phyloP scores from a whole-genome alignment of 2,888 invertebrate species.

The Cerceris rybyensis region DNA sequence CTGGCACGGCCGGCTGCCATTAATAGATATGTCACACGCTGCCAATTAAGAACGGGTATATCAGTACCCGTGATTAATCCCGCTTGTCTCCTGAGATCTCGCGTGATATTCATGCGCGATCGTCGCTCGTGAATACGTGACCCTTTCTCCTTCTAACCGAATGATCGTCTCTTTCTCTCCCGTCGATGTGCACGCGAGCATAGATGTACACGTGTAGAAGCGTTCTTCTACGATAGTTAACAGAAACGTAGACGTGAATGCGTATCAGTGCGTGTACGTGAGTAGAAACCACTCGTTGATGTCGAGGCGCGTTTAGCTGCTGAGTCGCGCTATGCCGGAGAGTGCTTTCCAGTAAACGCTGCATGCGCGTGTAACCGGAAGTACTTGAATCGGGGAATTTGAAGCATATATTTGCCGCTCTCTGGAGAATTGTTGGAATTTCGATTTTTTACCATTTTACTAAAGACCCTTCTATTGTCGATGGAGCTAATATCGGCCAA shows the following conservation, averaged over 20 bases:
- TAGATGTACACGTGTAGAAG: conserved; percentile 1
- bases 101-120: conserved; percentile 52
- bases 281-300: not conserved
- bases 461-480: too few relatives aligned
- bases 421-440: not conserved
- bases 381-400: conserved; percentile 26
- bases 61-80: conserved; percentile 73
- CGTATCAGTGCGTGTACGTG: conserved; percentile 10
- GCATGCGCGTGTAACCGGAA: conserved; percentile 39
- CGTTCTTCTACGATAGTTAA: too few relatives aligned
- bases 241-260: conserved; percentile 28
- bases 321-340: not conserved
- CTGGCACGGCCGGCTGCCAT: conserved; percentile 61
- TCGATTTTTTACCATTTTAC: too few relatives aligned
- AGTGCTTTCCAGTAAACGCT: not conserved
- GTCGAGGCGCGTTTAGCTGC: not conserved
- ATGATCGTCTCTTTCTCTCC: too few relatives aligned
- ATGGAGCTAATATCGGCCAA: too few relatives aligned
- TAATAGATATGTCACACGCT: conserved; percentile 76
- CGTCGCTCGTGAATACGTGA: conserved; percentile 43
- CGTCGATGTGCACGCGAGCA: conserved; percentile 4
- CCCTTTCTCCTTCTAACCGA: too few relatives aligned
- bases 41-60: conserved; percentile 75
- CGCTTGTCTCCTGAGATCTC: conserved; percentile 58
- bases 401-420: conserved; percentile 3